These are phyloP conservation scores for Ochropleura leucogaster DNA, from an alignment of 2,888 invertebrate species.

Conservation along the genomic window DNA sequence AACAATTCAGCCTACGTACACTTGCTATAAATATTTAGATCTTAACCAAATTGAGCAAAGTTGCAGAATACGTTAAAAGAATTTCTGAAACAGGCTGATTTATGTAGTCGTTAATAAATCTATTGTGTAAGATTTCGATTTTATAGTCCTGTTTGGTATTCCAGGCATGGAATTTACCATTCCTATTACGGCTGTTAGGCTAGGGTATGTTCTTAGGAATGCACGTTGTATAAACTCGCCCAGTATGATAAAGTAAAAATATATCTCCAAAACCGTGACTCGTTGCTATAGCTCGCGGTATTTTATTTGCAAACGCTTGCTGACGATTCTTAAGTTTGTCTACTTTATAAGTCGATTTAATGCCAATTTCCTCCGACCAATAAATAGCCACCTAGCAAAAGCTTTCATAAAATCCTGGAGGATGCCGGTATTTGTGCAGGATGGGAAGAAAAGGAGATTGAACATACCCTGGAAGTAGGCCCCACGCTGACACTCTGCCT, in stretches of 20 bases:
- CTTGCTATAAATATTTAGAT: slow-evolving; percentile 60
- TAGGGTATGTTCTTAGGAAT: background rate
- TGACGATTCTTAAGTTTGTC: background rate
- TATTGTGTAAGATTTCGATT: slow-evolving; percentile 5
- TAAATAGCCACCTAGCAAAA: no score
- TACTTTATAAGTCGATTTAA: background rate
- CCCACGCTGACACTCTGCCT: no score
- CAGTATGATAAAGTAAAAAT: background rate
- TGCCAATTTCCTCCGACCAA: background rate
- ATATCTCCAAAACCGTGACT: no score
- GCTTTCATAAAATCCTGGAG: background rate
- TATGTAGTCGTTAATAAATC: background rate
- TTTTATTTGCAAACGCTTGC: background rate
- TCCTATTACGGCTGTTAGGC: background rate
- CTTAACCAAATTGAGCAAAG: slow-evolving; percentile 42
- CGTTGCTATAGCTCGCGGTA: background rate
- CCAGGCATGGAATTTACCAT: background rate
- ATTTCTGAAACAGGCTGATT: background rate
- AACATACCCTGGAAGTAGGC: background rate
- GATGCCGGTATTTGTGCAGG: no score
- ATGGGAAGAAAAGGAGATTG: background rate
- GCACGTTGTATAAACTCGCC: background rate
- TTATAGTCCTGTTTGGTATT: slow-evolving; percentile 21
- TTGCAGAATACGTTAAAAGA: slow-evolving; percentile 19
- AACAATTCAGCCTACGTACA: slow-evolving; percentile 57